These are phyloP conservation scores for Epiblema foenella DNA, from an alignment of 2,888 invertebrate genomes.

Conservation along the genomic window DNA sequence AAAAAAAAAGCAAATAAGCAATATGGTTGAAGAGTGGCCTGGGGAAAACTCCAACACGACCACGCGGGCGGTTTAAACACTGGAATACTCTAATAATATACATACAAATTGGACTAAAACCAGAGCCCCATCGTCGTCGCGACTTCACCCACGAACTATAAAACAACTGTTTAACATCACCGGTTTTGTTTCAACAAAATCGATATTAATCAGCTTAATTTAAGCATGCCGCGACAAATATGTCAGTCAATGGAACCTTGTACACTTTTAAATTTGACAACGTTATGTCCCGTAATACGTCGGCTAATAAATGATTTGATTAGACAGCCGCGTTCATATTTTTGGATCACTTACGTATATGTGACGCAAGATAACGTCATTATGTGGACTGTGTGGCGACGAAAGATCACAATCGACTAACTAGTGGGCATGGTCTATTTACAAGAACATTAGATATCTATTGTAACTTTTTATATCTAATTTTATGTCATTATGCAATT, in stretches of 20 bases:
- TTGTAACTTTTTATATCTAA: neutral
- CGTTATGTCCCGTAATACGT: constrained; percentile 40
- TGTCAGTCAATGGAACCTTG: constrained; percentile 44
- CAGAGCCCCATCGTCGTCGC: constrained; percentile 10
- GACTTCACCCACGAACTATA: constrained; percentile 12
- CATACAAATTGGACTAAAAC: constrained; percentile 24
- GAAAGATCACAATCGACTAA: constrained; percentile 14
- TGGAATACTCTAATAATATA: no score
- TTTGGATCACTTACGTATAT: constrained; percentile 61
- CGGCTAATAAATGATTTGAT: constrained; percentile 63
- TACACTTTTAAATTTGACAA: constrained; percentile 44
- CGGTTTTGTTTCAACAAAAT: constrained; percentile 39
- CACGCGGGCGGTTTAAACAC: no score
- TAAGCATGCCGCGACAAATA: constrained; percentile 32
- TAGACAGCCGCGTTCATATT: constrained; percentile 66
- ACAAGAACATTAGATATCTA: neutral
- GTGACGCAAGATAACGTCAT: constrained; percentile 60
- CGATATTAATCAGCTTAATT: constrained; percentile 41
- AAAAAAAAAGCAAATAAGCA: no score
- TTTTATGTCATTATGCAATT: no score
- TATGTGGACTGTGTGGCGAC: constrained; percentile 33
- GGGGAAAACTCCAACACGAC: no score
- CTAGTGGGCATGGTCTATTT: constrained; percentile 6
- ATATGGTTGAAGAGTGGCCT: no score
- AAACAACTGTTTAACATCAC: constrained; percentile 27